Percentiles rank a stretch among this genome's conserved stretches.
Evolutionary conservation across 2,113 vertebrate species (phyloP).

Genomic region (Canis aureus): DNA sequence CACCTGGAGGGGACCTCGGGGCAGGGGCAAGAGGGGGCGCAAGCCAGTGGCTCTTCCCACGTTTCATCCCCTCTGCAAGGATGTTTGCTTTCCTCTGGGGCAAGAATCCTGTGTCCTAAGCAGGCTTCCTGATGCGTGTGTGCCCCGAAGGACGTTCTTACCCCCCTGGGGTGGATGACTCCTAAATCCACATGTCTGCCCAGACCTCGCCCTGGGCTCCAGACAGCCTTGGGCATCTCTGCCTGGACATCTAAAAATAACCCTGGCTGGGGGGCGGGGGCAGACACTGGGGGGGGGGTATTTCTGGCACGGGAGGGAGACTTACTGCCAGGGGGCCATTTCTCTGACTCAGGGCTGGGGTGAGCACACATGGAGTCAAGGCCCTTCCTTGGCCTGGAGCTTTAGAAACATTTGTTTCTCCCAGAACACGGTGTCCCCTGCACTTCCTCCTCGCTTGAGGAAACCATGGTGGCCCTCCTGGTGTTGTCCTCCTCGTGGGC

Average conservation of each 20-base stretch:
- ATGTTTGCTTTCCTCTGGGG: not conserved
- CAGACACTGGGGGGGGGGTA: not conserved
- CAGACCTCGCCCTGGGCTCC: not conserved
- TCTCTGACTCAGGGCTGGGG: not conserved
- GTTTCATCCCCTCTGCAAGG: accelerated
- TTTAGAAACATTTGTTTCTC: not conserved
- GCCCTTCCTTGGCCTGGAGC: not conserved
- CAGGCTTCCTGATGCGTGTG: not conserved
- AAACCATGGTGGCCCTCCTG: not conserved
- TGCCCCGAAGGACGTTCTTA: not conserved
- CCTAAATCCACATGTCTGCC: not conserved
- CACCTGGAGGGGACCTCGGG: not conserved
- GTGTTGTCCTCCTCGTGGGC: not conserved
- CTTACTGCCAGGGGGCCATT: too few relatives aligned
- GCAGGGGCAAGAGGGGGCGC: not conserved
- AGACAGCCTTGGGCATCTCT: not conserved
- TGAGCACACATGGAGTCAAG: too few relatives aligned
- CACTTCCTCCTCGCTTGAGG: not conserved
- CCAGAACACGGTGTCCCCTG: not conserved
- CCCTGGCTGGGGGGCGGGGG: not conserved
- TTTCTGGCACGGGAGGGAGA: not conserved
- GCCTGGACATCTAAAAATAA: not conserved
- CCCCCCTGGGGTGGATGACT: not conserved
- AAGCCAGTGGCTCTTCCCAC: accelerated
- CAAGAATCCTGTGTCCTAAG: accelerated